phyloP scores from a whole-genome alignment of 2,113 vertebrate genomes.

The Scartelaos histophorus region DNA sequence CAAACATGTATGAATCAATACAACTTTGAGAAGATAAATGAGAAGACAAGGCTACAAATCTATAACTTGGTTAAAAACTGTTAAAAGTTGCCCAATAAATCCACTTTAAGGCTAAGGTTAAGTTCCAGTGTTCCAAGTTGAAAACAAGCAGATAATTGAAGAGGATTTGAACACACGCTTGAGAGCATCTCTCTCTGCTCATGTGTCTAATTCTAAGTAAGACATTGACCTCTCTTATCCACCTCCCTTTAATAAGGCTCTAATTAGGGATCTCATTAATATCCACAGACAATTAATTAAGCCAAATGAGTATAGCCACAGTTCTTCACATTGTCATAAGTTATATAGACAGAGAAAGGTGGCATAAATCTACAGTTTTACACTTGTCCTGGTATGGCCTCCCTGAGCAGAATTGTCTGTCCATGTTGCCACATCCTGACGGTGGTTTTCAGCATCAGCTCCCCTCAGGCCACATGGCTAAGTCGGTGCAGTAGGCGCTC shows the following conservation, averaged over 20 bases:
- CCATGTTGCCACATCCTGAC: slow-evolving; percentile 43
- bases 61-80: too few species aligned
- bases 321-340: neutral
- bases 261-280: slow-evolving; percentile 30
- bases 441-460: slow-evolving; percentile 31
- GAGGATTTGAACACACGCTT: neutral
- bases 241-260: slow-evolving; percentile 16
- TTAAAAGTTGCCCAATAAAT: too few species aligned
- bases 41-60: too few species aligned
- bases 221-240: slow-evolving; percentile 18
- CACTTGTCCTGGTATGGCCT: neutral
- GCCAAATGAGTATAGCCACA: neutral
- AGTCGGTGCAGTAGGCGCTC: slow-evolving; percentile 27
- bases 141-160: neutral
- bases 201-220: slow-evolving; percentile 19
- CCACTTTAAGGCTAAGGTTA: too few species aligned
- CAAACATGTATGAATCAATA: too few species aligned
- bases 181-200: slow-evolving; percentile 11
- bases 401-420: slow-evolving; percentile 33
- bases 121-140: too few species aligned
- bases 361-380: neutral
- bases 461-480: slow-evolving; percentile 35
- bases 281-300: slow-evolving; percentile 11
- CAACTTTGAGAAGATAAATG: too few species aligned
- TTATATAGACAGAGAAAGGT: neutral